Percentiles rank a stretch among this genome's conserved stretches.
Conservation (phyloP, 2,888 invertebrate species). For the Cotesia congregata region DNA sequence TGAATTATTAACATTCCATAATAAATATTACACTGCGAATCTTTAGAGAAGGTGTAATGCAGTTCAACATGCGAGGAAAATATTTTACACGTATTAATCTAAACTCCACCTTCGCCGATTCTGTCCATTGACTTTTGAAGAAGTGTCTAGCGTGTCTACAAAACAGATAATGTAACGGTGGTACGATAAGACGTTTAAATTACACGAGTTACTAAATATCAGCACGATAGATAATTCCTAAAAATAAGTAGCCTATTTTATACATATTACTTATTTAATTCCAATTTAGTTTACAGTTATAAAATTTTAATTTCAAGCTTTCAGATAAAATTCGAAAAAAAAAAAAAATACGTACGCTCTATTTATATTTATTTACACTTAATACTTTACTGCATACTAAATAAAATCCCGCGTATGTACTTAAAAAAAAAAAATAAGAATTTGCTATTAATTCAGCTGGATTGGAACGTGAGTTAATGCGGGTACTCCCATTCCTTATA, state of each 20-base stretch:
- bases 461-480: slow-evolving; percentile 12
- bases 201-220: slow-evolving; percentile 12
- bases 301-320: not conserved
- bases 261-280: not conserved
- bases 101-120: not conserved
- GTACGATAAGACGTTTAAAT: slow-evolving; percentile 31
- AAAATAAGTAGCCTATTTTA: not conserved
- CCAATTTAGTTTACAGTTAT: slow-evolving; percentile 8
- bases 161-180: slow-evolving; percentile 20
- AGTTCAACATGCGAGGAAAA: not conserved
- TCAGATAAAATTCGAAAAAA: not conserved
- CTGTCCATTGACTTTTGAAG: not conserved
- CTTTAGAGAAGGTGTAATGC: too few species aligned
- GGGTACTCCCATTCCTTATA: slow-evolving; percentile 4
- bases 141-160: slow-evolving; percentile 15
- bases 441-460: slow-evolving; percentile 22
- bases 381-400: not conserved
- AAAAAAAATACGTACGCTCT: slow-evolving; percentile 13
- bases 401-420: not conserved
- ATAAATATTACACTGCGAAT: not conserved
- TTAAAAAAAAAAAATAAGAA: not conserved
- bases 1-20: not conserved
- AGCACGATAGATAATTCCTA: slow-evolving; percentile 8
- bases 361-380: not conserved
- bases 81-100: not conserved